Evolutionary conservation across 1,140 invertebrate genomes (phyloP), one percentile per base, ranked within the genome.

Genomic region (Campoletis sonorensis): DNA sequence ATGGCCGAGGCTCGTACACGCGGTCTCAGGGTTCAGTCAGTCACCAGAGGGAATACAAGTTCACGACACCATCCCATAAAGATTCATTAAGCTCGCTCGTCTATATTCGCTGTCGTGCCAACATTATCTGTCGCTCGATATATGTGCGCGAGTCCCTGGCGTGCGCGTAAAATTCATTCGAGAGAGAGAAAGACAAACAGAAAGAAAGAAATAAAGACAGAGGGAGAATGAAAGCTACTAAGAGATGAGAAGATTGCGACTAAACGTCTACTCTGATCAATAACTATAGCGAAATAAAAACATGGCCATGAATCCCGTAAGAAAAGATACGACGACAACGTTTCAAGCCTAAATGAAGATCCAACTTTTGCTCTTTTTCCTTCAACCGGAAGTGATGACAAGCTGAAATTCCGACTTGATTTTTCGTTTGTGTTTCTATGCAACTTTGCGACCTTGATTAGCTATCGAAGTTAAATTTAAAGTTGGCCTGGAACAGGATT

Each of bases 51-150:
- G 89, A 92, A 91, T 89, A 91, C 90, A 92, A 92, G 90, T 92
- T 92, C 90, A 91, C 90, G 89, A 91, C 90, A 92, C 88, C 89
- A 89, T 90, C 88, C 90, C 90, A 92, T 92, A 91, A 92, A 92
- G 91, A 92, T 92, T 92, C 91, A 92, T 92, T 92, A 92, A 91
- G 88, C 84, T 89, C 87, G 84, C 87, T 84, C 89, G 88, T 90
- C 89, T 90, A 88, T 91, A 90, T 89, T 87, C 84, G 85, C 84
- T 89, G 80, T 89, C 87, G 89, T 91, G 88, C 87, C 88, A 89
- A 89, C 89, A 90, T 91, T 91, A 90, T 91, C 88, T 78, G 58
- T 33, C 58, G 40, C 72, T 33, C 37, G 27, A 58, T 67, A 51
- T 30, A 54, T 77, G 15, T 54, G 33, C 40, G 23, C 61, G 23